Conservation (phyloP, 2,797 vertebrate genomes). For the Phataginus tetradactyla region DNA sequence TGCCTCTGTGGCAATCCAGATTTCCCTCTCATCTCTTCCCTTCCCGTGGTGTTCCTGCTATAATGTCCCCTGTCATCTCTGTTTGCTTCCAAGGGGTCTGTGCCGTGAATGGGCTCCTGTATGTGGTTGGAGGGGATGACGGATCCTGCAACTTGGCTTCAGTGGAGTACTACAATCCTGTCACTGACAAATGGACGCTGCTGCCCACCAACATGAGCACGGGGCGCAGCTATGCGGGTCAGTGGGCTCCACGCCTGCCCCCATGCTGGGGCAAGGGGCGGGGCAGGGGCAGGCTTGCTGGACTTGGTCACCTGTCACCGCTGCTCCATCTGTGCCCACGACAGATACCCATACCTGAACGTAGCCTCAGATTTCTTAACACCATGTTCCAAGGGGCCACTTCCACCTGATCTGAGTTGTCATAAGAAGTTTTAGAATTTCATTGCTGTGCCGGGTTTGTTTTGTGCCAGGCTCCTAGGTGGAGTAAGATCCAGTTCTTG, state of each 20-base stretch:
- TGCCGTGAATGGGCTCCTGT: conserved; percentile 95
- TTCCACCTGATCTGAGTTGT: background rate
- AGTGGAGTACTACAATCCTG: conserved; percentile 96
- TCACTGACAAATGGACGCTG: conserved; percentile 95
- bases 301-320: background rate
- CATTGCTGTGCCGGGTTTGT: background rate
- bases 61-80: background rate
- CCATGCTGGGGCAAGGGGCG: fast-evolving
- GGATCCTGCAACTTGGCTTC: conserved; percentile 97
- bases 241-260: background rate
- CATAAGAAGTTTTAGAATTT: background rate
- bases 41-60: background rate
- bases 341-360: background rate
- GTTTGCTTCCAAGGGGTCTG: conserved; percentile 91
- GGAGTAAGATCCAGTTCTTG: background rate
- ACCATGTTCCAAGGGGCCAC: background rate
- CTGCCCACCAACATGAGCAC: conserved; percentile 98
- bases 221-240: conserved; percentile 96
- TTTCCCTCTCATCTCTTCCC: fast-evolving
- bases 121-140: conserved; percentile 97
- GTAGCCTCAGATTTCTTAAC: background rate
- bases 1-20: fast-evolving
- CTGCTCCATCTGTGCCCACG: background rate
- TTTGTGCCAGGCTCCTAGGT: background rate
- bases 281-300: background rate